Percentiles rank a stretch among this genome's conserved stretches.
These are phyloP conservation scores for Andrena bucephala DNA, from an alignment of 2,888 invertebrate species.

Conservation along the genomic window DNA sequence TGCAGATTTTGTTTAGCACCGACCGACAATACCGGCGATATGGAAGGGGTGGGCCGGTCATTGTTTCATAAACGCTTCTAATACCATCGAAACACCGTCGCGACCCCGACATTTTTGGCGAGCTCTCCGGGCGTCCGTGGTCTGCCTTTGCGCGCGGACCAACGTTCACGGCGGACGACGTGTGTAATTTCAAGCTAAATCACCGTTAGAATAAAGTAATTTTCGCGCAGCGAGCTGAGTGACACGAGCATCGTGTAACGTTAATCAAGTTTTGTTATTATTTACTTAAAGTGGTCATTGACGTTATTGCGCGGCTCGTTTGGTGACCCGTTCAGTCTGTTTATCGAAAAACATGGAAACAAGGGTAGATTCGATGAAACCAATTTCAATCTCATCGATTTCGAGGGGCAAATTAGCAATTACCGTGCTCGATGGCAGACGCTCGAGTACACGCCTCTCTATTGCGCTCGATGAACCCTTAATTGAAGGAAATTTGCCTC, in stretches of 20 bases:
- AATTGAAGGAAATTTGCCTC: background rate
- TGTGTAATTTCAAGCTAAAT: background rate
- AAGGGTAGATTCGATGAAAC: background rate
- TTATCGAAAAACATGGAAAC: background rate
- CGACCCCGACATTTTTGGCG: conserved; percentile 1
- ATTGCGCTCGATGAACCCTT: background rate
- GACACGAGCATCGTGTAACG: background rate
- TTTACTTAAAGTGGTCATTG: background rate
- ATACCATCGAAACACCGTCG: background rate
- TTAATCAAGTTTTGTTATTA: background rate
- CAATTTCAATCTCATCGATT: background rate
- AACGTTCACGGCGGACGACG: too few relatives aligned
- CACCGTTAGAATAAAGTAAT: background rate
- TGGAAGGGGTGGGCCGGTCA: conserved; percentile 20
- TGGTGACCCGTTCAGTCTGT: background rate
- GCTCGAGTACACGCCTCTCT: background rate
- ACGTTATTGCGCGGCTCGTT: background rate
- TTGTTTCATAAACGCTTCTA: background rate
- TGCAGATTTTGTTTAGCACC: conserved; percentile 74
- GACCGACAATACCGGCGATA: conserved; percentile 36
- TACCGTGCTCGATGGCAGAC: background rate
- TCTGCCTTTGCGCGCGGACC: too few relatives aligned
- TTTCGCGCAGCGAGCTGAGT: background rate
- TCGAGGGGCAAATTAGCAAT: background rate
- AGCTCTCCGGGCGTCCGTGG: background rate